Evolutionary conservation across 2,113 vertebrate species (phyloP).

Genomic region (Seriola dumerili): DNA sequence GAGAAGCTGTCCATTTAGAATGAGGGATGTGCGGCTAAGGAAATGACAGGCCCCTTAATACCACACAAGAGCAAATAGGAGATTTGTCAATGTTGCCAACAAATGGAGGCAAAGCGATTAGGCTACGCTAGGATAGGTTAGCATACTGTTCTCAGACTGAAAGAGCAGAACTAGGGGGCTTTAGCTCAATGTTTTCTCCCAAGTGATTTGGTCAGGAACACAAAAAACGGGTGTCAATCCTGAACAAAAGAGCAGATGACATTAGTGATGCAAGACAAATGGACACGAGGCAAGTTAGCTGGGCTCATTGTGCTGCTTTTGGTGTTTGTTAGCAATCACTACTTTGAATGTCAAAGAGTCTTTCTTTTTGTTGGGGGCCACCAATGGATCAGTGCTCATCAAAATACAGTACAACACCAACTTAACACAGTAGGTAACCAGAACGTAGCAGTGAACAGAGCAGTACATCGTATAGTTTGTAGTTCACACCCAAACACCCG

Average conservation of each 20-base stretch:
- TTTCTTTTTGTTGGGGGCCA: slow-evolving; percentile 14
- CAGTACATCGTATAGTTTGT: slow-evolving; percentile 41
- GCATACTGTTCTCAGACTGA: slow-evolving; percentile 41
- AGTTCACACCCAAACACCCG: slow-evolving; percentile 20
- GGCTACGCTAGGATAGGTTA: slow-evolving; percentile 59
- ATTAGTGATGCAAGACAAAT: slow-evolving; percentile 54
- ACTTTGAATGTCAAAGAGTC: slow-evolving; percentile 59
- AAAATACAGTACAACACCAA: slow-evolving; percentile 65
- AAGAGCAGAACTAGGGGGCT: slow-evolving; percentile 25
- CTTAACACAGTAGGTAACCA: slow-evolving; percentile 64
- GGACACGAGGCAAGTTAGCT: slow-evolving; percentile 28
- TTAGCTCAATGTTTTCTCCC: slow-evolving; percentile 29
- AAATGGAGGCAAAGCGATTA: slow-evolving; percentile 75
- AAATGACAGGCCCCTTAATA: slow-evolving; percentile 82
- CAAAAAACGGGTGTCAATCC: slow-evolving; percentile 3
- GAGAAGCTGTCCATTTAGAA: slow-evolving; percentile 83
- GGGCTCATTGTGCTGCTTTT: slow-evolving; percentile 23
- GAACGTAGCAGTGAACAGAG: slow-evolving; percentile 11
- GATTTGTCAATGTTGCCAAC: slow-evolving; percentile 76
- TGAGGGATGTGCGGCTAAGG: slow-evolving; percentile 80
- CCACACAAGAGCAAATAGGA: slow-evolving; percentile 70
- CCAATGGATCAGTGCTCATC: slow-evolving; percentile 50
- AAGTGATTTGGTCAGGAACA: slow-evolving; percentile 4
- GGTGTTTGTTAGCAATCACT: slow-evolving; percentile 25
- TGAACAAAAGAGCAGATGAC: slow-evolving; percentile 50